These are phyloP conservation scores for Diarsia dahlii DNA, from an alignment of 2,888 invertebrate genomes.

Conservation along the genomic window DNA sequence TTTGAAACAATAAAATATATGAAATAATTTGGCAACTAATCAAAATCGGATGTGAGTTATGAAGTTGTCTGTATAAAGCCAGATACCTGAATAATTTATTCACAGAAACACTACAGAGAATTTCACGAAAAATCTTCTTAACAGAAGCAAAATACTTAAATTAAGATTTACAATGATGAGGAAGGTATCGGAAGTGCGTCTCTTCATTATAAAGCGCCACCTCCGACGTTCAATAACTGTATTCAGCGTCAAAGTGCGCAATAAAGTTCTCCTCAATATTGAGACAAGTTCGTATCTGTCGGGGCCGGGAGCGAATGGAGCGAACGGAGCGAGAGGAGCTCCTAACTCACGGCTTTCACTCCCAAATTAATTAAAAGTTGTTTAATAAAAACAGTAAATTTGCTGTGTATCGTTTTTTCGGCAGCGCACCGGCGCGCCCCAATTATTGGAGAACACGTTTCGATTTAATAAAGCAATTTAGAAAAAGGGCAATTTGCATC, in stretches of 20 bases:
- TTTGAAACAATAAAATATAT: not conserved
- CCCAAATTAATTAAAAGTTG: constrained; percentile 77
- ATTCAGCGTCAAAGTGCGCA: constrained; percentile 46
- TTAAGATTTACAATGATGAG: constrained; percentile 33
- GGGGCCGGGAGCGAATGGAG: constrained; percentile 30
- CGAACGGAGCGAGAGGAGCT: constrained; percentile 39
- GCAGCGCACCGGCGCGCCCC: constrained; percentile 64
- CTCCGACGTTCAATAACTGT: constrained; percentile 39
- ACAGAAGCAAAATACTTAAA: constrained; percentile 8
- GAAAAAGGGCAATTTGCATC: constrained; percentile 87
- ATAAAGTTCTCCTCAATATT: constrained; percentile 56
- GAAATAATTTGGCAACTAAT: constrained; percentile 15
- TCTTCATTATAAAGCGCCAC: constrained; percentile 7
- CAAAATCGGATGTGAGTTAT: not conserved
- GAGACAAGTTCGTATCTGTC: constrained; percentile 53
- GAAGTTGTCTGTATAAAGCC: not conserved
- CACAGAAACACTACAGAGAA: not conserved
- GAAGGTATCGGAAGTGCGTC: constrained; percentile 18
- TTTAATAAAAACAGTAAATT: constrained; percentile 78
- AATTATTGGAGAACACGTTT: constrained; percentile 87
- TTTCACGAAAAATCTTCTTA: not conserved
- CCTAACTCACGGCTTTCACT: constrained; percentile 68
- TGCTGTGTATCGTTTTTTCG: constrained; percentile 69
- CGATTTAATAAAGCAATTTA: constrained; percentile 89
- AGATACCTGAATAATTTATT: not conserved